Evolutionary conservation across 1,140 invertebrate species (phyloP).

Genomic region (Elymnias hypermnestra): DNA sequence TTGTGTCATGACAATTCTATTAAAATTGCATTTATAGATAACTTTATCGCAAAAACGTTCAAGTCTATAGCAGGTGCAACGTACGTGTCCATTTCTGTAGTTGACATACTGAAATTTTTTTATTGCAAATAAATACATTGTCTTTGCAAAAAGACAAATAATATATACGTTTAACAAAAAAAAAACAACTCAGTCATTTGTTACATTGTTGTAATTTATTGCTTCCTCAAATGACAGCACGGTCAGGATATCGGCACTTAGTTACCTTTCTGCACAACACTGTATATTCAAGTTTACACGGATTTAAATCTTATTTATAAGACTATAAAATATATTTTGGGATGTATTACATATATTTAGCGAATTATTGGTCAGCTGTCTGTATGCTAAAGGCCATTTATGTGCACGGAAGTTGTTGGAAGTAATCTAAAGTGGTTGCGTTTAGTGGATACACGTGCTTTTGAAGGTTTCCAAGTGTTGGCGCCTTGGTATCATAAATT

Average conservation of each 20-base stretch:
- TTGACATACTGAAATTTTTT: neutral
- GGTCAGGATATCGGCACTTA: slow-evolving; percentile 40
- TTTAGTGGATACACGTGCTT: slow-evolving; percentile 24
- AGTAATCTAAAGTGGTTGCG: slow-evolving; percentile 25
- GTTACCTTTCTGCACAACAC: slow-evolving; percentile 7
- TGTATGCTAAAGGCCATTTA: slow-evolving; percentile 12
- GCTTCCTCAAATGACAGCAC: slow-evolving; percentile 27
- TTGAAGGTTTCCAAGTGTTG: slow-evolving; percentile 10
- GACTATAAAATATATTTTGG: slow-evolving; percentile 3
- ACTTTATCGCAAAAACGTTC: too few relatives aligned
- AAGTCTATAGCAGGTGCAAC: too few relatives aligned
- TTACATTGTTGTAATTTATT: slow-evolving; percentile 29
- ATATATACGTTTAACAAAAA: slow-evolving; percentile 21
- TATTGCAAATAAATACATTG: neutral
- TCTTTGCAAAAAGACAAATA: slow-evolving; percentile 4
- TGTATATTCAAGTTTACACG: neutral
- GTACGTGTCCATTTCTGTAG: too few relatives aligned
- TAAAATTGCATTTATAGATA: too few relatives aligned
- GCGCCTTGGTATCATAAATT: slow-evolving; percentile 5
- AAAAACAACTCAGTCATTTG: slow-evolving; percentile 23
- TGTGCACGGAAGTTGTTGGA: slow-evolving; percentile 21
- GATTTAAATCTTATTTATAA: neutral
- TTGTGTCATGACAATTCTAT: too few relatives aligned
- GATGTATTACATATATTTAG: slow-evolving; percentile 4
- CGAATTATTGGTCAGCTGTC: slow-evolving; percentile 5